Evolutionary conservation across 2,113 vertebrate species (phyloP).

Genomic region (Rhodinocichla rosea): DNA sequence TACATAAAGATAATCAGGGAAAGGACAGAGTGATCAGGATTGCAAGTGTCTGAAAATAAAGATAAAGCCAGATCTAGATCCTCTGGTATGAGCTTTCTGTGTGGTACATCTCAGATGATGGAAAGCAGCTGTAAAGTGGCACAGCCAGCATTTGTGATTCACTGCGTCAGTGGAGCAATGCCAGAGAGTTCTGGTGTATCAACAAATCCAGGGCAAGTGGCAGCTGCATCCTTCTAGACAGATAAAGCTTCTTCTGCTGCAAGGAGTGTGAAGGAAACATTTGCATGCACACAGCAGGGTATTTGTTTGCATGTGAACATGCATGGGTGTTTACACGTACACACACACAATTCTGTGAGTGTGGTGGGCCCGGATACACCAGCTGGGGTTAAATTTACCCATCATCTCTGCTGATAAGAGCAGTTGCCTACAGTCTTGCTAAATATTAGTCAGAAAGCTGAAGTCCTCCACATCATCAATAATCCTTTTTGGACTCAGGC

Average conservation of each 20-base stretch:
- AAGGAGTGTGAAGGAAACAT: neutral
- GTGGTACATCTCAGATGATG: neutral
- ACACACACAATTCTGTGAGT: accelerated
- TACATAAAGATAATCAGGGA: neutral
- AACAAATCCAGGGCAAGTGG: slow-evolving; percentile 17
- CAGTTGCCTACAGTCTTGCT: neutral
- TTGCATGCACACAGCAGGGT: neutral
- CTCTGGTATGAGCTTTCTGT: neutral
- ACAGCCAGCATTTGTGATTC: slow-evolving; percentile 18
- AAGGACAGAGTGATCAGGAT: neutral
- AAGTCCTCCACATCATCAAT: neutral
- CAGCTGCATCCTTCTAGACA: slow-evolving; percentile 23
- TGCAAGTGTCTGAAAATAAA: slow-evolving; percentile 14
- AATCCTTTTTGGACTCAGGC: neutral
- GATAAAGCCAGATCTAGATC: slow-evolving; percentile 21
- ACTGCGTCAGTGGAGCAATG: slow-evolving; percentile 18
- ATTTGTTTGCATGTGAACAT: neutral
- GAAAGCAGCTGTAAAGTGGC: slow-evolving; percentile 13
- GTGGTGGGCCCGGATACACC: neutral
- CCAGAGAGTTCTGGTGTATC: slow-evolving; percentile 6
- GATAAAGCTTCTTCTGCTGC: slow-evolving; percentile 11
- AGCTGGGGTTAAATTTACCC: neutral
- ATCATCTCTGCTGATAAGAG: neutral
- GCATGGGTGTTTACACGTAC: neutral
- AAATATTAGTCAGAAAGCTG: neutral